Evolutionary conservation across 2,797 vertebrate genomes (phyloP).

Genomic region (Gastrophryne carolinensis): DNA sequence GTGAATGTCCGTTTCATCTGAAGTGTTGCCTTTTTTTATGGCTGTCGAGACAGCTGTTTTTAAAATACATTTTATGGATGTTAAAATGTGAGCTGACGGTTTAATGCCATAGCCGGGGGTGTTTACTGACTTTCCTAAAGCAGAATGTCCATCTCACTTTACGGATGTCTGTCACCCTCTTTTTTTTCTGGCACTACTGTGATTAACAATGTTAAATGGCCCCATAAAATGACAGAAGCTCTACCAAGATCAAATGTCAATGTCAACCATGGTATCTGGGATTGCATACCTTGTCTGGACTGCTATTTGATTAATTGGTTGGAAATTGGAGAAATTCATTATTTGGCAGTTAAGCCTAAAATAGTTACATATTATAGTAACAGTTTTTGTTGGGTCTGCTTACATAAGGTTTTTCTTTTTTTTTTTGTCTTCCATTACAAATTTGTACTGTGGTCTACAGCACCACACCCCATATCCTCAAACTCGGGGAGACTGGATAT

Average conservation of each 20-base stretch:
- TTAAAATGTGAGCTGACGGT: constrained; percentile 1
- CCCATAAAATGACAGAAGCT: background rate
- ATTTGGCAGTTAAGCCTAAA: background rate
- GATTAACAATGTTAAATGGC: background rate
- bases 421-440: no score
- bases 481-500: no score
- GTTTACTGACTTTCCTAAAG: background rate
- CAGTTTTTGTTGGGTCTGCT: no score
- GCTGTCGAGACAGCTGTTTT: background rate
- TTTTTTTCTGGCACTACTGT: background rate
- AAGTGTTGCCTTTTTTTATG: background rate
- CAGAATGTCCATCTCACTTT: background rate
- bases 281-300: background rate
- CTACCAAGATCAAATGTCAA: background rate
- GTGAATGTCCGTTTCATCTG: background rate
- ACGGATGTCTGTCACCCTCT: background rate
- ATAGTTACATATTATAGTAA: no score
- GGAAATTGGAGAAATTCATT: background rate
- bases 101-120: constrained; percentile 2
- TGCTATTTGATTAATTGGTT: background rate
- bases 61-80: background rate
- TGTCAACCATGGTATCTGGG: background rate
- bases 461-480: no score
- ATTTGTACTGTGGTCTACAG: no score
- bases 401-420: no score